Evolutionary conservation across 2,113 vertebrate genomes (phyloP).

Genomic region (Malurus cyaneus): DNA sequence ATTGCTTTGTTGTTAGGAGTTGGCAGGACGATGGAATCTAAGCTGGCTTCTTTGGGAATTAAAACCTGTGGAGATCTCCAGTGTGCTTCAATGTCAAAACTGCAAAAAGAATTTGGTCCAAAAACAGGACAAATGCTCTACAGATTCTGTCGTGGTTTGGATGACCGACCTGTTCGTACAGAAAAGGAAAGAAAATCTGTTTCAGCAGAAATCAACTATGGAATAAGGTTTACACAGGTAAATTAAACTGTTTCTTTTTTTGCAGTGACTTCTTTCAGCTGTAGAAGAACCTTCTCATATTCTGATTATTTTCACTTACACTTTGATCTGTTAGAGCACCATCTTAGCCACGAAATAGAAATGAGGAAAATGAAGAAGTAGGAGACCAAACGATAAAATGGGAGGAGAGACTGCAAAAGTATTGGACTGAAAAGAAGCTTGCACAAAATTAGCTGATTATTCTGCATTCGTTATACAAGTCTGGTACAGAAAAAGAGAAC

Average conservation of each 20-base stretch:
- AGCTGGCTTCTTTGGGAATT: constrained; percentile 86
- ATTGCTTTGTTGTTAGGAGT: constrained; percentile 80
- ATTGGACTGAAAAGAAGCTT: constrained; percentile 39
- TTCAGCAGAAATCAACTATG: constrained; percentile 98
- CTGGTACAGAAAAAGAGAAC: constrained; percentile 43
- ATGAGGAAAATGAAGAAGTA: constrained; percentile 42
- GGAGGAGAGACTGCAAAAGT: constrained; percentile 39
- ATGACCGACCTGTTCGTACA: constrained; percentile 90
- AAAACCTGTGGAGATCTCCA: constrained; percentile 93
- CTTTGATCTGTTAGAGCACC: constrained; percentile 46
- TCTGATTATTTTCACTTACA: constrained; percentile 44
- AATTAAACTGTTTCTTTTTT: neutral
- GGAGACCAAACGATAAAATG: constrained; percentile 37
- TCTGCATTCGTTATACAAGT: constrained; percentile 11
- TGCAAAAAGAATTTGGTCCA: constrained; percentile 95
- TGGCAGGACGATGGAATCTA: constrained; percentile 90
- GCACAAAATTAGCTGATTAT: constrained; percentile 49
- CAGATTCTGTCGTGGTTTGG: constrained; percentile 93
- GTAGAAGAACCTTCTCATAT: neutral
- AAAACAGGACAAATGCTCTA: constrained; percentile 94
- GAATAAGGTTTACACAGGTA: constrained; percentile 94
- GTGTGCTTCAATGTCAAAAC: constrained; percentile 86
- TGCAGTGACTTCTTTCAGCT: neutral
- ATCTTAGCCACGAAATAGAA: constrained; percentile 32
- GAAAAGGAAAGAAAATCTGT: constrained; percentile 96